These are phyloP conservation scores for Tetramorium bicarinatum DNA, from an alignment of 2,888 invertebrate genomes.

Conservation along the genomic window DNA sequence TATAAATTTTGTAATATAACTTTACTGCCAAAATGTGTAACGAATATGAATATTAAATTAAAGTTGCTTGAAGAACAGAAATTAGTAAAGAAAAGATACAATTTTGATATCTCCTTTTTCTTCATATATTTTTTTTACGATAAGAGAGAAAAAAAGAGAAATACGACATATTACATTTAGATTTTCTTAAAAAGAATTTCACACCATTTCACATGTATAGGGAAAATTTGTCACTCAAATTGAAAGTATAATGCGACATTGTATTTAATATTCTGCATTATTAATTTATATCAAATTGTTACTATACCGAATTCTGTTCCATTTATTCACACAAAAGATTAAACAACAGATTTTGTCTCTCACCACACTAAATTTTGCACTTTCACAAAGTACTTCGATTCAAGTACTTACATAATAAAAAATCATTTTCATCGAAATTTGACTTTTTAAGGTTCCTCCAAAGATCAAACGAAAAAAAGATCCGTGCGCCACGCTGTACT, in stretches of 20 bases:
- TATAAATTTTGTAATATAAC: background rate
- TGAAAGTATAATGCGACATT: background rate
- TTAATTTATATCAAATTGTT: background rate
- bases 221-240: conserved; percentile 4
- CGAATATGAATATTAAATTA: background rate
- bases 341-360: background rate
- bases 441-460: conserved; percentile 62
- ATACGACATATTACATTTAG: background rate
- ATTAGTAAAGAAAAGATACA: background rate
- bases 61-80: background rate
- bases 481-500: conserved; percentile 57
- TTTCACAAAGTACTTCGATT: conserved; percentile 15
- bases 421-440: conserved; percentile 76
- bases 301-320: background rate
- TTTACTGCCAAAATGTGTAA: background rate
- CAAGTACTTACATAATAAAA: conserved; percentile 80
- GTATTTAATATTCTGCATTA: background rate
- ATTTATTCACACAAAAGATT: conserved; percentile 10
- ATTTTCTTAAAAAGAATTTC: background rate
- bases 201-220: background rate
- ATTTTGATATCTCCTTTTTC: background rate
- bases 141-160: background rate
- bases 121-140: background rate
- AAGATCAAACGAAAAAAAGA: conserved; percentile 43
- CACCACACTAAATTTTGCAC: conserved; percentile 49